These are phyloP conservation scores for Fragum sueziense DNA, from an alignment of 2,888 invertebrate genomes.

Conservation along the genomic window DNA sequence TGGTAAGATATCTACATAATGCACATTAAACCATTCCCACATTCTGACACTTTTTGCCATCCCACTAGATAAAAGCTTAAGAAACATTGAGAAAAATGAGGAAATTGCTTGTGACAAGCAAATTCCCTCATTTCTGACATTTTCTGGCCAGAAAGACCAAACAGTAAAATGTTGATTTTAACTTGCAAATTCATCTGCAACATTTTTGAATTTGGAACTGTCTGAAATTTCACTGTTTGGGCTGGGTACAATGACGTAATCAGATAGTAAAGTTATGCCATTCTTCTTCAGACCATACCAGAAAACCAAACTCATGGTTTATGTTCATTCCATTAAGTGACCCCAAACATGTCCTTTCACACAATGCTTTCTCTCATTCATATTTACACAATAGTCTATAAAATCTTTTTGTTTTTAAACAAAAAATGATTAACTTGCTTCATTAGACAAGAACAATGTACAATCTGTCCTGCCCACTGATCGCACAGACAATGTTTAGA, in stretches of 20 bases:
- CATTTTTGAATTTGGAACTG: no score
- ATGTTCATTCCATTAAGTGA: constrained; percentile 11
- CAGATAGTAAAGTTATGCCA: no score
- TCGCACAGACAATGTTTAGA: no score
- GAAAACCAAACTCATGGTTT: no score
- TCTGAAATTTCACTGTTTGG: no score
- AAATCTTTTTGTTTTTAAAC: not conserved
- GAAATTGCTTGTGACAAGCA: not conserved
- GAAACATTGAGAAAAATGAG: not conserved
- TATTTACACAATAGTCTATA: not conserved
- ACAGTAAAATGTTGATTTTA: no score
- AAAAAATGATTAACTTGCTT: constrained; percentile 9
- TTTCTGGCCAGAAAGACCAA: no score
- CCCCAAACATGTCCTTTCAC: not conserved
- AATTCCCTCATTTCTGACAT: no score
- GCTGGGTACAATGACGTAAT: no score
- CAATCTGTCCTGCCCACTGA: constrained; percentile 8
- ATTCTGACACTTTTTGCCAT: not conserved
- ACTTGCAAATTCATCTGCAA: no score
- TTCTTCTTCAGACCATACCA: no score
- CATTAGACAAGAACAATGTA: not conserved
- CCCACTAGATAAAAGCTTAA: not conserved
- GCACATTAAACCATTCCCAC: not conserved
- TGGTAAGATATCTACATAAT: no score
- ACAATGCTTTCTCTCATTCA: not conserved